Base-by-base conservation (phyloP, 1,140 invertebrate genomes). In the Pseudomyrmex sp. region DNA sequence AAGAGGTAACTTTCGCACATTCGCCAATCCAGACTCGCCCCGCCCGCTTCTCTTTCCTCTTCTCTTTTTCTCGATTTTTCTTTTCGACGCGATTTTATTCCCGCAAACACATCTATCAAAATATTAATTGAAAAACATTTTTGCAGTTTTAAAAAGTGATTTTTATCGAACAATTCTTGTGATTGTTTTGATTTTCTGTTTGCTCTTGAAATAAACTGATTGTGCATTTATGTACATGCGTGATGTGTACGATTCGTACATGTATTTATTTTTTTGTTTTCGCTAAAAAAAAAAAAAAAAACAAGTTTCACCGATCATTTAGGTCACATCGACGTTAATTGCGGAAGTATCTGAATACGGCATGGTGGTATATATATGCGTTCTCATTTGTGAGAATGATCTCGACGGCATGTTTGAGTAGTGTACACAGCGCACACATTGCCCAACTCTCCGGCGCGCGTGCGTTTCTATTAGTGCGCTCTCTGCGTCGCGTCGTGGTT, bases 341-440 rank as follows among this genome's bases (percentile, higher is more conserved):
- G 20, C 63, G 75, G 2, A 46, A 46, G n/a, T 66, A 46, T 15
- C 35, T 9, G 50, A 62, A 23, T 13, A 52, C 13, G 18, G 26
- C n/a, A 26, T 5, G 20, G 9, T 13, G 13, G 48, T 56, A 23
- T 8, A 58, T 35, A 20, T 58, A 56, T 58, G 9, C 18, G 44
- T 79, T 79, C 65, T 69, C 75, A 58, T 77, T 56, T 48, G 62
- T 77, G 63, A 79, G 46, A 79, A 79, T 44, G 52, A 79, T 69
- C 75, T 68, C 35, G 35, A 23, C 63, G 26, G 63, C 48, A 20
- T 23, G 59, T 75, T 75, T 63, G 62, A 79, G 35, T 4, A 79
- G 52, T 56, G 68, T 50, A 68, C 61, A 75, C 23, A 56, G 18
- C 13, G 52, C n/a, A n/a, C 13, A 18, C 58, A 61, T 26, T 12